Evolutionary conservation across 2,888 invertebrate genomes (phyloP).

Genomic region (Crepidodera aurea): DNA sequence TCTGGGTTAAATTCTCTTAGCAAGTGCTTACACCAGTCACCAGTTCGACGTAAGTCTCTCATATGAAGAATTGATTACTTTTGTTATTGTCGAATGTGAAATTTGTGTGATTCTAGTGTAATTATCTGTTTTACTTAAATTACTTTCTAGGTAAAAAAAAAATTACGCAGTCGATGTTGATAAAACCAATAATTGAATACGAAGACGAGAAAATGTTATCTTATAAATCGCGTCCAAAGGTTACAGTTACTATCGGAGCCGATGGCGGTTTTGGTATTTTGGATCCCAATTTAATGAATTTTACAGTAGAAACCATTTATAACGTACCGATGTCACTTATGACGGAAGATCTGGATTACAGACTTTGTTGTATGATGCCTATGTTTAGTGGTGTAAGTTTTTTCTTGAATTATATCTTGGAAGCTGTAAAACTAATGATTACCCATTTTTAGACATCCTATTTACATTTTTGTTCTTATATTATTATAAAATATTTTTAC

Average conservation of each 20-base stretch:
- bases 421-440: too few species aligned
- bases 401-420: too few species aligned
- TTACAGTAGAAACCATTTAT: constrained; percentile 57
- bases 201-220: constrained; percentile 50
- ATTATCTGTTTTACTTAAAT: too few species aligned
- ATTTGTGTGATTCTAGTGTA: too few species aligned
- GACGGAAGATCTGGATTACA: constrained; percentile 51
- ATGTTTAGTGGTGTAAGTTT: constrained; percentile 39
- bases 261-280: constrained; percentile 42
- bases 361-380: constrained; percentile 48
- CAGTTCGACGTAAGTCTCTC: too few species aligned
- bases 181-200: constrained; percentile 46
- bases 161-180: constrained; percentile 44
- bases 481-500: too few species aligned
- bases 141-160: constrained; percentile 36
- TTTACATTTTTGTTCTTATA: too few species aligned
- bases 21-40: too few species aligned
- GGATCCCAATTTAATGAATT: constrained; percentile 47
- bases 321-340: constrained; percentile 50
- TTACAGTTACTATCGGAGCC: constrained; percentile 47
- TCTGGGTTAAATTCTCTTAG: too few species aligned
- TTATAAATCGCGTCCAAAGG: constrained; percentile 50
- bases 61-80: too few species aligned
- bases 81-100: not conserved
- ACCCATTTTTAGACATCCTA: too few species aligned